Percentiles rank a stretch among this genome's conserved stretches.
These are phyloP conservation scores for Artibeus lituratus DNA, from an alignment of 2,797 vertebrate genomes.

Conservation along the genomic window DNA sequence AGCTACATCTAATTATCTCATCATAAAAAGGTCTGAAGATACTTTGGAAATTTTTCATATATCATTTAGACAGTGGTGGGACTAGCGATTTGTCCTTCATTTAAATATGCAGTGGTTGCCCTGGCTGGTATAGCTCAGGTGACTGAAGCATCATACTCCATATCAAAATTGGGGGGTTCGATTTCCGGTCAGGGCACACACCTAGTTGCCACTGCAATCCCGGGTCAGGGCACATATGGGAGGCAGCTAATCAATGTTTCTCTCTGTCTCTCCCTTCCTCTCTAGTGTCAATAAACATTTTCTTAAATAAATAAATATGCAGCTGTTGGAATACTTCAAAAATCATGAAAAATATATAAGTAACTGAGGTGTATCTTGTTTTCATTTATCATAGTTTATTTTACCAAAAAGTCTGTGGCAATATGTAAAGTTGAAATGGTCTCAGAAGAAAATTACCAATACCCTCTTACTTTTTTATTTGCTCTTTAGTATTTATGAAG, in stretches of 20 bases:
- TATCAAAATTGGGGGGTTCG: not conserved
- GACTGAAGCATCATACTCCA: not conserved
- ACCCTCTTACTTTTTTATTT: not conserved
- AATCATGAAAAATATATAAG: not conserved
- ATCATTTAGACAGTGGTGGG: not conserved
- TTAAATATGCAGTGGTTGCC: not conserved
- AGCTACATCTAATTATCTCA: not conserved
- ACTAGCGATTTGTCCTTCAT: not conserved
- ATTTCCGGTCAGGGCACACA: not conserved
- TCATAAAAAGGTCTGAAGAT: not conserved
- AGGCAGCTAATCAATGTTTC: not conserved
- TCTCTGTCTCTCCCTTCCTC: not conserved
- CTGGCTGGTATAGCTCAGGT: not conserved
- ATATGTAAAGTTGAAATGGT: conserved; percentile 6
- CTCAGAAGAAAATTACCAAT: conserved; percentile 10
- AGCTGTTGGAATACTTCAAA: not conserved
- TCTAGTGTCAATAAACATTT: not conserved
- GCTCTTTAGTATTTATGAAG: not conserved
- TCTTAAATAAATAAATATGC: not conserved
- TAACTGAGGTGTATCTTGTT: not conserved
- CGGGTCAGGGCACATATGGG: no score
- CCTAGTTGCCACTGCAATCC: no score
- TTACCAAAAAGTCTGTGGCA: not conserved
- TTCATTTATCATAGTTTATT: not conserved
- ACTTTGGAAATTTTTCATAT: not conserved